A percentile compares a stretch with the other conserved stretches of the same genome.
These are phyloP conservation scores for Acromyrmex echinatior DNA, from an alignment of 1,140 invertebrate genomes.

Conservation along the genomic window DNA sequence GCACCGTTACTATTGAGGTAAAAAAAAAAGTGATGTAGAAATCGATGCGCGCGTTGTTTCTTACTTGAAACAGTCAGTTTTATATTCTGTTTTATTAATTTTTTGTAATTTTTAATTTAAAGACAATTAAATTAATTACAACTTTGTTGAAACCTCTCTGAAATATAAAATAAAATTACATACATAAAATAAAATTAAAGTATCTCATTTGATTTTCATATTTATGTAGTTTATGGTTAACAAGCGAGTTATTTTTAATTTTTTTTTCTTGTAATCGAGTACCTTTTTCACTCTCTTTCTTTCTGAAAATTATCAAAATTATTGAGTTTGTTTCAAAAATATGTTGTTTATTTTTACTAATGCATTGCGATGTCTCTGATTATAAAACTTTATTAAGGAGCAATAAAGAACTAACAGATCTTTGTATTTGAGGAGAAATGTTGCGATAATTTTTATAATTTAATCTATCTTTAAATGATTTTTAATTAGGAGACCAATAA, in stretches of 20 bases:
- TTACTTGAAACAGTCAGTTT: neutral
- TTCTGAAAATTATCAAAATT: neutral
- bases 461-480: neutral
- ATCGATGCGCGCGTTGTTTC: neutral
- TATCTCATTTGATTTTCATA: neutral
- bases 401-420: neutral
- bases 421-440: neutral
- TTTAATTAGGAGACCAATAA: neutral
- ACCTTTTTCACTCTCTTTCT: neutral
- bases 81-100: neutral
- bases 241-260: neutral
- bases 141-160: neutral
- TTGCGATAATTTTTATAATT: neutral
- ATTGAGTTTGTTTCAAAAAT: neutral
- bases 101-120: neutral
- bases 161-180: neutral
- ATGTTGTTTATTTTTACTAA: neutral
- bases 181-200: neutral
- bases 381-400: neutral
- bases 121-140: neutral
- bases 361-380: neutral
- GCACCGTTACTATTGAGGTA: neutral
- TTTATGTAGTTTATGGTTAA: neutral
- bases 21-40: neutral
- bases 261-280: neutral